A percentile compares a stretch with the other conserved stretches of the same genome.
Conservation (phyloP, 1,140 invertebrate species). For the Diorhabda sublineata region DNA sequence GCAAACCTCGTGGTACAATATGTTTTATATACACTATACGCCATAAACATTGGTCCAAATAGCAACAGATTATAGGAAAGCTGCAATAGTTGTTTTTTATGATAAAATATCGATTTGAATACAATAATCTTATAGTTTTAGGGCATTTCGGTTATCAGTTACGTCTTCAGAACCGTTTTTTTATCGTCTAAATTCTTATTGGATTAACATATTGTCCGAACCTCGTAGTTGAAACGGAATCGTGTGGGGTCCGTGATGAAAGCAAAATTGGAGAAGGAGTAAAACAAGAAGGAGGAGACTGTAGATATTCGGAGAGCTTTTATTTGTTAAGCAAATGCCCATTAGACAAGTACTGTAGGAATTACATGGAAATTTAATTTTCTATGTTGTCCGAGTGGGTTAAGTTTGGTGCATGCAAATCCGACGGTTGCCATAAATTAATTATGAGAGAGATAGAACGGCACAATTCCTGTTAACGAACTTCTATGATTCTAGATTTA, state of each 20-base stretch:
- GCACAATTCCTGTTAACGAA: slow-evolving; percentile 43
- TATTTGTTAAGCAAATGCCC: slow-evolving; percentile 37
- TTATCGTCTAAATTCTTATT: neutral
- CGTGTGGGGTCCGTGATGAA: neutral
- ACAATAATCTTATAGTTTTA: too few species aligned
- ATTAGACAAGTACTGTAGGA: slow-evolving; percentile 28
- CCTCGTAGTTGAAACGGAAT: neutral
- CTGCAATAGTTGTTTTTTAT: too few species aligned
- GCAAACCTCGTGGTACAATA: too few species aligned
- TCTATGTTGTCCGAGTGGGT: slow-evolving; percentile 43
- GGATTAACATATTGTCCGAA: neutral
- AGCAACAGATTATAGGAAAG: too few species aligned
- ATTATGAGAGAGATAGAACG: slow-evolving; percentile 35
- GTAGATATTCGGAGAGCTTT: slow-evolving; percentile 20
- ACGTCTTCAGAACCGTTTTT: too few species aligned
- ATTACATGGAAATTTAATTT: slow-evolving; percentile 39
- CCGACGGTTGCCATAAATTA: slow-evolving; percentile 40
- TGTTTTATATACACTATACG: too few species aligned
- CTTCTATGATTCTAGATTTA: slow-evolving; percentile 28
- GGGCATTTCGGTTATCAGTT: too few species aligned
- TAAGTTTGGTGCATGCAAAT: slow-evolving; percentile 43
- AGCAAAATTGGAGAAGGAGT: neutral
- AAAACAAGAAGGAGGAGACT: neutral
- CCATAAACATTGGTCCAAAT: too few species aligned
- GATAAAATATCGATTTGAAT: too few species aligned